These are phyloP conservation scores for Atopsyche davidsoni DNA, from an alignment of 1,140 invertebrate species.

Conservation along the genomic window DNA sequence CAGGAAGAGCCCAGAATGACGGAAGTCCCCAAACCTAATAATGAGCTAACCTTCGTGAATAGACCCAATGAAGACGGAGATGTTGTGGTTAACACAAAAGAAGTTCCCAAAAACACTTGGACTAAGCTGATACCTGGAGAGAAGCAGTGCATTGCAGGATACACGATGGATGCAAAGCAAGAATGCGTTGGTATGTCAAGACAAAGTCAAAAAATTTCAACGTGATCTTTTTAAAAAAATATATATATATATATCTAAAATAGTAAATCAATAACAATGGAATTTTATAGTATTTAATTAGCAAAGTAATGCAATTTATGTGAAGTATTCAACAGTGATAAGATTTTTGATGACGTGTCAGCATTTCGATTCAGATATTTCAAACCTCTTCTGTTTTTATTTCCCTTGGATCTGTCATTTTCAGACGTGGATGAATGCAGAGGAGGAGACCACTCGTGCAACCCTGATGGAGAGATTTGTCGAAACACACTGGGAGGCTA, in stretches of 20 bases:
- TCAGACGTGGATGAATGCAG: conserved; percentile 90
- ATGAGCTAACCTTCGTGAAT: conserved; percentile 3
- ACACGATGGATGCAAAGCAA: conserved; percentile 43
- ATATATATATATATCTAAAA: conserved; percentile 1
- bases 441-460: conserved; percentile 76
- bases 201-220: neutral
- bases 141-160: conserved; percentile 48
- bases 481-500: conserved; percentile 63
- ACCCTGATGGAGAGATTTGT: conserved; percentile 69
- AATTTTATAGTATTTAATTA: neutral
- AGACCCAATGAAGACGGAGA: conserved; percentile 34
- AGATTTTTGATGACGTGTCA: too few relatives aligned
- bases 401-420: conserved; percentile 5
- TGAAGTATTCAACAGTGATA: too few relatives aligned
- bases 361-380: too few relatives aligned
- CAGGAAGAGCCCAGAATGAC: conserved; percentile 9
- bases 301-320: too few relatives aligned
- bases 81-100: conserved; percentile 34
- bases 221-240: too few relatives aligned
- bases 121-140: conserved; percentile 31
- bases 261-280: neutral
- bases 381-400: too few relatives aligned
- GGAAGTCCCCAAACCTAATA: neutral
- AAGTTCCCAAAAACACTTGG: conserved; percentile 39
- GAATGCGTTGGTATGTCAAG: conserved; percentile 39